These are phyloP conservation scores for Archocentrus centrarchus DNA, from an alignment of 2,113 vertebrate genomes.

Conservation along the genomic window DNA sequence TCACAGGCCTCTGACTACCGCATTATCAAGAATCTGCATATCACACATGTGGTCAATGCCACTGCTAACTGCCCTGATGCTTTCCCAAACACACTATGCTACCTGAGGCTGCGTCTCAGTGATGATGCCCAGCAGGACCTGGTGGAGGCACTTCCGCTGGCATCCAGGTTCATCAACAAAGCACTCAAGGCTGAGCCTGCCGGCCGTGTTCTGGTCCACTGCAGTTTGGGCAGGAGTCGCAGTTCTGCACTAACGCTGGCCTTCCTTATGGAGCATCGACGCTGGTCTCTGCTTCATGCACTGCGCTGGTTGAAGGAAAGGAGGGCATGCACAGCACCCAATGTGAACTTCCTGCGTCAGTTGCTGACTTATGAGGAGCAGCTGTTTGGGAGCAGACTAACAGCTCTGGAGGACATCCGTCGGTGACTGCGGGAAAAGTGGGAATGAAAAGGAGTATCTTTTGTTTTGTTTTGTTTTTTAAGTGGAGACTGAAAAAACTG, in stretches of 20 bases:
- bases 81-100: constrained; percentile 65
- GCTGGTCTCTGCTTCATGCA: constrained; percentile 72
- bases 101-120: constrained; percentile 69
- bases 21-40: constrained; percentile 76
- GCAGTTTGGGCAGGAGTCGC: constrained; percentile 70
- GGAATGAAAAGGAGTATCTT: neutral
- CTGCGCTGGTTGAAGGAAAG: constrained; percentile 77
- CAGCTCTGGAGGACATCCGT: constrained; percentile 68
- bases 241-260: constrained; percentile 75
- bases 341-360: constrained; percentile 74
- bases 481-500: constrained; percentile 10
- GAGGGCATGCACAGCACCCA: constrained; percentile 69
- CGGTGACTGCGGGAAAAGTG: constrained; percentile 46
- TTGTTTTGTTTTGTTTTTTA: neutral
- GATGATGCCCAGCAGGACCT: constrained; percentile 77
- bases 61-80: constrained; percentile 69
- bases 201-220: constrained; percentile 73
- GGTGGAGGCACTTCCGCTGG: constrained; percentile 67
- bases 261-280: constrained; percentile 75
- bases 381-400: constrained; percentile 74
- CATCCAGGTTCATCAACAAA: constrained; percentile 68
- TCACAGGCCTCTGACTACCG: constrained; percentile 67
- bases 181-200: constrained; percentile 59
- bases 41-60: constrained; percentile 76
- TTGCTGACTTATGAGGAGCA: constrained; percentile 74